phyloP scores from a whole-genome alignment of 2,113 vertebrate species.

The Ammodytes marinus region DNA sequence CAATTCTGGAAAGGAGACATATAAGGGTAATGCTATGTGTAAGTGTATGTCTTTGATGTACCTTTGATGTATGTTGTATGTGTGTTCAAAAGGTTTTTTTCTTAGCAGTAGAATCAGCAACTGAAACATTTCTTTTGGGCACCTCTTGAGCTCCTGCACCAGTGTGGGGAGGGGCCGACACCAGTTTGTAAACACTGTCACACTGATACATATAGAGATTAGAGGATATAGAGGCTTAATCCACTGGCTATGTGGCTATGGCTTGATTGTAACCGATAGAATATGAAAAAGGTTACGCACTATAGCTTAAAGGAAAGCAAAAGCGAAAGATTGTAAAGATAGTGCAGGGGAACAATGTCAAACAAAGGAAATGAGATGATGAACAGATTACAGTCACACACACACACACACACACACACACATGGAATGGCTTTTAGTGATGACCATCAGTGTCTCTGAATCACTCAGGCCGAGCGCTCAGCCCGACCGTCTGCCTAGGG shows the following conservation, averaged over 20 bases:
- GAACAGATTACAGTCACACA: conserved; percentile 8
- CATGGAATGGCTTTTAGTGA: conserved; percentile 37
- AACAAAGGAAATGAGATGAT: conserved; percentile 24
- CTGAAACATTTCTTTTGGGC: no score
- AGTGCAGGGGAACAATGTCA: conserved; percentile 5
- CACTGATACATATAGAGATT: no score
- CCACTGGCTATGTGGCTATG: no score
- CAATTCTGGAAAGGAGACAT: conserved; percentile 67
- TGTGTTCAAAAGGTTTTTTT: no score
- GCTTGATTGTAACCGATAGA: background rate
- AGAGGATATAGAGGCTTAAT: background rate
- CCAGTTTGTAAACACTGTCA: no score
- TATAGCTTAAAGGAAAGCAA: background rate
- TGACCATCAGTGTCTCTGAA: conserved; percentile 45
- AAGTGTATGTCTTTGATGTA: no score
- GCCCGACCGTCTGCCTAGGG: conserved; percentile 47
- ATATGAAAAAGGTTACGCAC: background rate
- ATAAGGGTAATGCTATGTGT: no score
- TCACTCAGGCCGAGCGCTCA: conserved; percentile 41
- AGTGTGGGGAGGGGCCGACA: no score
- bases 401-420: conserved; percentile 9
- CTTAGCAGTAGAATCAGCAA: no score
- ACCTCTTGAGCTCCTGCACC: no score
- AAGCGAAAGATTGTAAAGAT: background rate
- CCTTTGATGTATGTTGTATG: no score